These are phyloP conservation scores for Phaetusa simplex DNA, from an alignment of 2,113 vertebrate genomes.

Conservation along the genomic window DNA sequence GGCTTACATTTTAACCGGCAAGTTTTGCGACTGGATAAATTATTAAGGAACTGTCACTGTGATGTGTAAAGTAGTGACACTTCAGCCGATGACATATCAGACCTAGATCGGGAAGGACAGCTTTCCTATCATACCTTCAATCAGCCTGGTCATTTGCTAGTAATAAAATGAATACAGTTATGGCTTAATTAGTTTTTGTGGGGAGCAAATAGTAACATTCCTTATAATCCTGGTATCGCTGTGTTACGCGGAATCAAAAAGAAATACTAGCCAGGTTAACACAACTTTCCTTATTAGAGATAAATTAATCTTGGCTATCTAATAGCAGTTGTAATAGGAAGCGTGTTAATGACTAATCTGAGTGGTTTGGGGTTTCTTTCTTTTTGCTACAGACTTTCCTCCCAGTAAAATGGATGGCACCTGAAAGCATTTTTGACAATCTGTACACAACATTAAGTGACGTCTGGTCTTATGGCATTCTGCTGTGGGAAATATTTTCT, in stretches of 20 bases:
- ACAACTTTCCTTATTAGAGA: not conserved
- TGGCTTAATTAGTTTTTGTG: not conserved
- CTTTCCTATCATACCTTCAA: not conserved
- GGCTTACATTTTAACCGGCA: not conserved
- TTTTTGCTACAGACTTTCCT: constrained; percentile 87
- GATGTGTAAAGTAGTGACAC: not conserved
- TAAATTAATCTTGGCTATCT: not conserved
- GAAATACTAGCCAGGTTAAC: not conserved
- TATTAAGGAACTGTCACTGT: not conserved
- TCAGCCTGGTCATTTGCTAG: not conserved
- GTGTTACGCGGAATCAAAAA: not conserved
- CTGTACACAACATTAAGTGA: constrained; percentile 96
- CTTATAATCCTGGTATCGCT: not conserved
- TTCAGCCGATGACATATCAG: not conserved
- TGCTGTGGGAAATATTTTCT: constrained; percentile 99
- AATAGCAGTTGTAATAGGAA: not conserved
- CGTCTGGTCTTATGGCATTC: constrained; percentile 97
- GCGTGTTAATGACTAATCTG: not conserved
- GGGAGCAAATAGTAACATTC: not conserved
- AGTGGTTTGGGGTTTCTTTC: not conserved
- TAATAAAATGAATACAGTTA: not conserved
- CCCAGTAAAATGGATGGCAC: constrained; percentile 99
- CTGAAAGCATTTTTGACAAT: constrained; percentile 99
- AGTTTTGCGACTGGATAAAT: not conserved
- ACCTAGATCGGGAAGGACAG: not conserved